Conservation (phyloP, 2,797 vertebrate species). For the Morus bassanus region DNA sequence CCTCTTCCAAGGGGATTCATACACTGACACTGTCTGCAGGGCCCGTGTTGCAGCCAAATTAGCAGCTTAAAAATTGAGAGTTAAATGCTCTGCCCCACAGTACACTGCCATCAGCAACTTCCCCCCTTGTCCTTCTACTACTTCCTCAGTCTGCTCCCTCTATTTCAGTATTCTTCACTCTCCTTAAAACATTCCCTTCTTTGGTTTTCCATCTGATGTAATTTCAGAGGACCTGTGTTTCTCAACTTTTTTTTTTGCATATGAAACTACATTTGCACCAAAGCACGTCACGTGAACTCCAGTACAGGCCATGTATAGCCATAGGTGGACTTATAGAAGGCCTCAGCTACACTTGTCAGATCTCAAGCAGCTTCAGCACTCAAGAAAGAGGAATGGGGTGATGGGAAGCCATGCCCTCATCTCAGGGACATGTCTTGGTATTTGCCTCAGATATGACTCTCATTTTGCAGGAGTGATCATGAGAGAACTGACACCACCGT, state of each 20-base stretch:
- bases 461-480: neutral
- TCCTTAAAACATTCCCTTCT: neutral
- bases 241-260: neutral
- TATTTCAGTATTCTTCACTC: neutral
- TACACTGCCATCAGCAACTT: accelerated
- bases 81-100: accelerated
- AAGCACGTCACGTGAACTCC: neutral
- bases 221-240: neutral
- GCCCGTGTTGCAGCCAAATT: neutral
- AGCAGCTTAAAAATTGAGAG: neutral
- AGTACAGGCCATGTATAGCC: accelerated
- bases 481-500: neutral
- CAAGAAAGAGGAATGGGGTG: neutral
- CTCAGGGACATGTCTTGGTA: neutral
- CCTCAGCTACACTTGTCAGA: neutral
- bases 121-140: neutral
- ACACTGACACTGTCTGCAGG: neutral
- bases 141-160: neutral
- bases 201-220: neutral
- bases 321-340: accelerated
- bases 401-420: neutral
- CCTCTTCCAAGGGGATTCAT: neutral
- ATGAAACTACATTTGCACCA: neutral
- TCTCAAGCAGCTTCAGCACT: neutral
- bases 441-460: neutral